Percentiles rank a stretch among this genome's conserved stretches.
Conservation (phyloP, 2,888 invertebrate species). For the Caenorhabditis japonica region DNA sequence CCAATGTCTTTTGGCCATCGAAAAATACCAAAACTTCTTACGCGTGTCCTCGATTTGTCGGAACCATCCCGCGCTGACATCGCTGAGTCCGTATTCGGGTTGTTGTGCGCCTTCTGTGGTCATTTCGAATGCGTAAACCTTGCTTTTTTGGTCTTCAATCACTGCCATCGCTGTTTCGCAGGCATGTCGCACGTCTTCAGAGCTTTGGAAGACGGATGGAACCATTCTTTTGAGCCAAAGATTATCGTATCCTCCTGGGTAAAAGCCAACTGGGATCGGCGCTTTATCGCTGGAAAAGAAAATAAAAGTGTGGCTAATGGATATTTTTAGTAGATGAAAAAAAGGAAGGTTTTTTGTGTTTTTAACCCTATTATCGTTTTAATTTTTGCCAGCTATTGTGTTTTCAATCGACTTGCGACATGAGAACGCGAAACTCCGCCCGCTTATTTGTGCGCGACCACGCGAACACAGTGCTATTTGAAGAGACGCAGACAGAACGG, state of each 20-base stretch:
- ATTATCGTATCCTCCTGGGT: constrained; percentile 73
- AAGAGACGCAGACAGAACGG: too few relatives aligned
- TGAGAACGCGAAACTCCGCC: too few relatives aligned
- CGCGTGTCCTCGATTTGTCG: constrained; percentile 71
- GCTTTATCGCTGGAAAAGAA: constrained; percentile 52
- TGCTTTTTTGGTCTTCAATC: constrained; percentile 64
- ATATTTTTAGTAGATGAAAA: too few relatives aligned
- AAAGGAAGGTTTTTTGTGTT: too few relatives aligned
- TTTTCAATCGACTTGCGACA: too few relatives aligned
- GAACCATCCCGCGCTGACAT: constrained; percentile 73
- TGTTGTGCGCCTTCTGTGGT: constrained; percentile 18
- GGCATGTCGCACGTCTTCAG: constrained; percentile 63
- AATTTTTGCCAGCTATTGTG: too few relatives aligned
- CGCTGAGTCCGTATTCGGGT: constrained; percentile 46
- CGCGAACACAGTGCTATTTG: too few relatives aligned
- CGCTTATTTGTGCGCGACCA: too few relatives aligned
- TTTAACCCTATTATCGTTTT: too few relatives aligned
- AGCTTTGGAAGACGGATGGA: constrained; percentile 60
- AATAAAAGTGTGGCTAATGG: too few relatives aligned
- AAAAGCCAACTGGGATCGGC: constrained; percentile 69
- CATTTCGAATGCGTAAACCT: constrained; percentile 43
- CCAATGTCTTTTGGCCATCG: constrained; percentile 62
- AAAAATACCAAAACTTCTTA: constrained; percentile 74
- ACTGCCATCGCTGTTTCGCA: constrained; percentile 76
- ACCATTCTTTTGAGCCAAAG: constrained; percentile 57